phyloP scores from a whole-genome alignment of 92 coral and sea anemone species.

The Actinostola sp. region DNA sequence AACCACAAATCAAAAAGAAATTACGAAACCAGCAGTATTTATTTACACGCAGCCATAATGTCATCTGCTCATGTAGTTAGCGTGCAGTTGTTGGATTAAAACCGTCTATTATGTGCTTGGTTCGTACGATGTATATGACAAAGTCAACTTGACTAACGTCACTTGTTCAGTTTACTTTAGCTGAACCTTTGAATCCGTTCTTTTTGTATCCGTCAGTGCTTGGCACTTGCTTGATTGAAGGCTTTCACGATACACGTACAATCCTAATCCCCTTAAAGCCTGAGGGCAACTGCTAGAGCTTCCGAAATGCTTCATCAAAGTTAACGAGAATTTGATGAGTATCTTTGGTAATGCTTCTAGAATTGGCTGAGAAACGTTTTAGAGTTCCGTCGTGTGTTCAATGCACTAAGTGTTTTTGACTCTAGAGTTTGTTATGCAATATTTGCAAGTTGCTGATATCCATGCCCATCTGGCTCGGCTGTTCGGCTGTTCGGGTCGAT shows the following conservation, averaged over 20 bases:
- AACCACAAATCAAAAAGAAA: not conserved
- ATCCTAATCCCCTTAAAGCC: not conserved
- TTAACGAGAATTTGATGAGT: not conserved
- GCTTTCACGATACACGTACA: not conserved
- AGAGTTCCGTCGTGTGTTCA: not conserved
- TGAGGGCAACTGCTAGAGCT: not conserved
- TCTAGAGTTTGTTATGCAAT: not conserved
- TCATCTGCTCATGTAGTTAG: too few species aligned
- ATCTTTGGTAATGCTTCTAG: not conserved
- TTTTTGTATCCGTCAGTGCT: too few species aligned
- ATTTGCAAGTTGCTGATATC: not conserved
- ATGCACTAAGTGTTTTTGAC: not conserved
- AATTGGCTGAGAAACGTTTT: not conserved
- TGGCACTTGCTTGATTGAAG: not conserved
- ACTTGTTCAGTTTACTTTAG: not conserved
- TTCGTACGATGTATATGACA: not conserved
- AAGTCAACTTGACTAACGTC: not conserved
- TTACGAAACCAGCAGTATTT: not conserved
- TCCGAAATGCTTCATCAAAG: not conserved
- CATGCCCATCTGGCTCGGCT: too few species aligned
- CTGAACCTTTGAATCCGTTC: too few species aligned
- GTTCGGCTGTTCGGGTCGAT: too few species aligned
- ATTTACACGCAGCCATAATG: too few species aligned
- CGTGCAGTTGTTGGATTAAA: too few species aligned
- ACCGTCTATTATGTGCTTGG: too few species aligned